Evolutionary conservation across 2,797 vertebrate genomes (phyloP).

Genomic region (Florisuga fusca): DNA sequence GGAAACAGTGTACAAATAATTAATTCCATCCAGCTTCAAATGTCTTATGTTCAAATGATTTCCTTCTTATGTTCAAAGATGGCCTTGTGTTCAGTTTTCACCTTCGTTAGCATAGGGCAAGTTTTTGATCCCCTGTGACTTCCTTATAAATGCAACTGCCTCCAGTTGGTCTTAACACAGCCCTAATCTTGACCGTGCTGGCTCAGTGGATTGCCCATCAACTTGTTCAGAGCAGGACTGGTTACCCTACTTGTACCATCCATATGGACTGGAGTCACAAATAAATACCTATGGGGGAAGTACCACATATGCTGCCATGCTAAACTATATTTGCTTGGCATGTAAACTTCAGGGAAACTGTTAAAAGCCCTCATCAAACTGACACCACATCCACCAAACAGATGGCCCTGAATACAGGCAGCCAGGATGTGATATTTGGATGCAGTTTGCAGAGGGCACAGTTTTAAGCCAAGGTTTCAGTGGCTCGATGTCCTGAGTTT

Average conservation of each 20-base stretch:
- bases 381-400: background rate
- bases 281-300: background rate
- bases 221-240: background rate
- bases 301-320: background rate
- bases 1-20: background rate
- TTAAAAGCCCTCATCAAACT: background rate
- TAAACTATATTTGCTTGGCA: background rate
- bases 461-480: constrained; percentile 6
- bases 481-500: background rate
- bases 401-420: background rate
- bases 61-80: background rate
- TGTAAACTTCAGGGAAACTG: background rate
- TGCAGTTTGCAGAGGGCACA: background rate
- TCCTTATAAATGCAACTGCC: background rate
- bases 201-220: background rate
- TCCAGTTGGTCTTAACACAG: background rate
- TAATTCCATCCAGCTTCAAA: background rate
- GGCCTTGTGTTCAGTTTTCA: background rate
- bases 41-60: background rate
- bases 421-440: background rate
- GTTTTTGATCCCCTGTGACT: background rate
- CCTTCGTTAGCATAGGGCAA: background rate
- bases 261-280: background rate
- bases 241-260: background rate
- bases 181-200: background rate